Evolutionary conservation across 2,113 vertebrate genomes (phyloP).

Genomic region (Ursus arctos): DNA sequence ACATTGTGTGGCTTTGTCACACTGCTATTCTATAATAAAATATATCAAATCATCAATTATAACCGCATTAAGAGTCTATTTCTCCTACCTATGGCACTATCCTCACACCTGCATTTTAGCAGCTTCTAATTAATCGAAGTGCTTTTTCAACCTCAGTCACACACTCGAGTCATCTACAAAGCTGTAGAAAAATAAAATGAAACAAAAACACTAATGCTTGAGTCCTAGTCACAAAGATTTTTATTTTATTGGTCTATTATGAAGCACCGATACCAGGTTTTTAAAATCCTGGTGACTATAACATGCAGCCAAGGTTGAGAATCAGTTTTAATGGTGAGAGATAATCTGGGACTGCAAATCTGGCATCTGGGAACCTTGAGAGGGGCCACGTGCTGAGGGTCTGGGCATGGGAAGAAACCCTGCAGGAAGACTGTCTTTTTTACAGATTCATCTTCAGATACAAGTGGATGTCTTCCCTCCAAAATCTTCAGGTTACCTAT

Average conservation of each 20-base stretch:
- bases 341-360: neutral
- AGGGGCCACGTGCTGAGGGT: neutral
- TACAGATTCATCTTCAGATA: neutral
- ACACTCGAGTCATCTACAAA: slow-evolving; percentile 2
- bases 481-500: neutral
- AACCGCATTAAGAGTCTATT: neutral
- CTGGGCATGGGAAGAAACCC: neutral
- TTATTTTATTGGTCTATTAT: neutral
- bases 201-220: neutral
- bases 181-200: neutral
- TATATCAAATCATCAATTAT: neutral
- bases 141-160: neutral
- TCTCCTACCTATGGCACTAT: neutral
- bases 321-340: neutral
- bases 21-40: neutral
- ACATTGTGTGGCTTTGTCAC: neutral
- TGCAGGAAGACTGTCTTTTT: neutral
- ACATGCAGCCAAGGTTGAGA: neutral
- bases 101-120: neutral
- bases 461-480: neutral
- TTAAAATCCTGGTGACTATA: neutral
- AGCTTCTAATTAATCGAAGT: slow-evolving; percentile 37
- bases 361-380: neutral
- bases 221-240: neutral
- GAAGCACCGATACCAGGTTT: neutral